Conservation (phyloP, 2,888 invertebrate genomes). For the Drosophila maculinotata region DNA sequence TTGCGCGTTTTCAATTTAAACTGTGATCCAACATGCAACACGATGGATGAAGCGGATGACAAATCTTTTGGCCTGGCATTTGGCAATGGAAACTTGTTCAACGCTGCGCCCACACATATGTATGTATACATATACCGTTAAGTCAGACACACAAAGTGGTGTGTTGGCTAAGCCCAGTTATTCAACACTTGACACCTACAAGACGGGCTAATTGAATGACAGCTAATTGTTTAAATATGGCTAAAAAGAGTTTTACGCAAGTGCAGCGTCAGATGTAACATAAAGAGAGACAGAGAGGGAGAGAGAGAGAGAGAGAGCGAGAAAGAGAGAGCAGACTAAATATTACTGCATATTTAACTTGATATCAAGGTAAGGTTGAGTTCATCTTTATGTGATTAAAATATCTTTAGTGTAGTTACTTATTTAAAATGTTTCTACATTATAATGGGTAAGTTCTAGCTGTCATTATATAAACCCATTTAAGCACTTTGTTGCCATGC, state of each 20-base stretch:
- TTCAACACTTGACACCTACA: constrained; percentile 35
- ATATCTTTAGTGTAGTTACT: too few species aligned
- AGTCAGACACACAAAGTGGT: constrained; percentile 4
- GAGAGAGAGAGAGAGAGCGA: too few species aligned
- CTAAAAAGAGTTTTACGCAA: neutral
- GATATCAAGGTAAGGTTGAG: too few species aligned
- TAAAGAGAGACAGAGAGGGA: neutral
- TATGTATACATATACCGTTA: neutral
- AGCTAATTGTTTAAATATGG: neutral
- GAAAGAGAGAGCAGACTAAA: neutral
- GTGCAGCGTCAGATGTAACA: neutral
- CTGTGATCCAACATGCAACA: constrained; percentile 42
- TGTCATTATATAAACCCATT: too few species aligned
- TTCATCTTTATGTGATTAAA: too few species aligned
- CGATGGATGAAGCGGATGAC: constrained; percentile 25
- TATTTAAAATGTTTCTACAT: too few species aligned
- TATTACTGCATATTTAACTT: neutral
- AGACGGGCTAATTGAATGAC: neutral
- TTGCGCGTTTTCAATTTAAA: constrained; percentile 51
- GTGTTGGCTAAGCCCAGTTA: constrained; percentile 31
- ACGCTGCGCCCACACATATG: constrained; percentile 8
- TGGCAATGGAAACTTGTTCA: constrained; percentile 19
- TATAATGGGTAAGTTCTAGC: too few species aligned
- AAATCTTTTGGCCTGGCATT: constrained; percentile 24
- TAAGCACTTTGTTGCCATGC: neutral